Evolutionary conservation across 2,888 invertebrate species (phyloP).

Genomic region (Eupithecia tripunctaria): DNA sequence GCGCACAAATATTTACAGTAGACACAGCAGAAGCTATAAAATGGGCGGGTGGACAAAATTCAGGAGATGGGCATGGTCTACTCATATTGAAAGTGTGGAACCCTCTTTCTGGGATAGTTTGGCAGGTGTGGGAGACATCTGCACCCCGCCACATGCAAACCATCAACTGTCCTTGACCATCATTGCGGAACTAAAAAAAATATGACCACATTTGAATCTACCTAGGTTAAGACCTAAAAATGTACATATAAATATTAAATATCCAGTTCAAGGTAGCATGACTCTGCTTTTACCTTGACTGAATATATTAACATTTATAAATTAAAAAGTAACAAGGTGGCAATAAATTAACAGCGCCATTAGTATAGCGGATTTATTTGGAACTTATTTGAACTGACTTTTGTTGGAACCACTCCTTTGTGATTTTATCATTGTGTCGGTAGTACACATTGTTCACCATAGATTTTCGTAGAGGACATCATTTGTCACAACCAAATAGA

Average conservation of each 20-base stretch:
- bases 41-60: conserved; percentile 81
- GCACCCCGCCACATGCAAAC: conserved; percentile 85
- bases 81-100: conserved; percentile 78
- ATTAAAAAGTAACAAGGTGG: not conserved
- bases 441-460: not conserved
- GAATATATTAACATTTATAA: not conserved
- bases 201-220: not conserved
- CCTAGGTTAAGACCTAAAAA: not conserved
- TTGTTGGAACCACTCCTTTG: not conserved
- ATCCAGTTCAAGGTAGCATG: conserved; percentile 9
- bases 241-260: not conserved
- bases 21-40: conserved; percentile 80
- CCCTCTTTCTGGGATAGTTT: conserved; percentile 72
- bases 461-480: not conserved
- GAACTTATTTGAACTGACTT: not conserved
- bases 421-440: not conserved
- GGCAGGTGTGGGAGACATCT: conserved; percentile 76
- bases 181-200: conserved; percentile 76
- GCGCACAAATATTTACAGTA: conserved; percentile 84
- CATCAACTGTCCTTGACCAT: conserved; percentile 80
- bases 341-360: not conserved
- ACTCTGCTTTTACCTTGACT: conserved; percentile 7
- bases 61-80: conserved; percentile 73
- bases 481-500: not conserved
- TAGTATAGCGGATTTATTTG: conserved; percentile 3